These are phyloP conservation scores for Torymus auratus DNA, from an alignment of 2,888 invertebrate genomes.

Conservation along the genomic window DNA sequence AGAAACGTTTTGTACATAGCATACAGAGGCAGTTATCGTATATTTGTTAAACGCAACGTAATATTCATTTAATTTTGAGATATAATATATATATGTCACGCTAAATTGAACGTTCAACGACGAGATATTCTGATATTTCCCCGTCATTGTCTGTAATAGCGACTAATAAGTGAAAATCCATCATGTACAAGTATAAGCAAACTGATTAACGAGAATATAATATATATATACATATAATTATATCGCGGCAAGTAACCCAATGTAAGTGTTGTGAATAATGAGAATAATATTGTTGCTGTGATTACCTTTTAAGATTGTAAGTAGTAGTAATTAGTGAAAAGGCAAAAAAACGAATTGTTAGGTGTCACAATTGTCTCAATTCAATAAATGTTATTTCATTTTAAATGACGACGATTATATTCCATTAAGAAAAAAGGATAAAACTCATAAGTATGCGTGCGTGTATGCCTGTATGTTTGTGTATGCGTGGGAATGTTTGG, in stretches of 20 bases:
- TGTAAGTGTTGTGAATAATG: conserved; percentile 78
- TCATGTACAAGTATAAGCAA: conserved; percentile 72
- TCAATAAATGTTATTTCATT: conserved; percentile 77
- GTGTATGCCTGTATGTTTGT: conserved; percentile 40
- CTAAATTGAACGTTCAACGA: conserved; percentile 40
- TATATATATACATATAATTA: conserved; percentile 65
- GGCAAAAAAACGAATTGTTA: conserved; percentile 69
- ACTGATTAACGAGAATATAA: conserved; percentile 73
- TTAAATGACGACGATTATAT: conserved; percentile 63
- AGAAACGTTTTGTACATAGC: conserved; percentile 43
- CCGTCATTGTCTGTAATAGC: conserved; percentile 66
- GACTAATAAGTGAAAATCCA: conserved; percentile 64
- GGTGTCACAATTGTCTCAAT: conserved; percentile 75
- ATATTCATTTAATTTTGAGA: too few species aligned
- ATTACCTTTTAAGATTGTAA: conserved; percentile 76
- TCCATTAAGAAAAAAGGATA: conserved; percentile 21
- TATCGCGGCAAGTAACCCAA: conserved; percentile 75
- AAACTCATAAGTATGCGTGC: conserved; percentile 38
- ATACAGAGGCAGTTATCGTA: conserved; percentile 21
- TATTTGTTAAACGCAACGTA: conserved; percentile 23
- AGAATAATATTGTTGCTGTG: conserved; percentile 78
- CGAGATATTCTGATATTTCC: conserved; percentile 13
- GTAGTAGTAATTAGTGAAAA: conserved; percentile 73
- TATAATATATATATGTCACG: conserved; percentile 7
- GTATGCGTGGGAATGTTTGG: conserved; percentile 41